A percentile compares a stretch with the other conserved stretches of the same genome.
Conservation (phyloP, 1,140 invertebrate genomes). For the Steinernema feltiae region DNA sequence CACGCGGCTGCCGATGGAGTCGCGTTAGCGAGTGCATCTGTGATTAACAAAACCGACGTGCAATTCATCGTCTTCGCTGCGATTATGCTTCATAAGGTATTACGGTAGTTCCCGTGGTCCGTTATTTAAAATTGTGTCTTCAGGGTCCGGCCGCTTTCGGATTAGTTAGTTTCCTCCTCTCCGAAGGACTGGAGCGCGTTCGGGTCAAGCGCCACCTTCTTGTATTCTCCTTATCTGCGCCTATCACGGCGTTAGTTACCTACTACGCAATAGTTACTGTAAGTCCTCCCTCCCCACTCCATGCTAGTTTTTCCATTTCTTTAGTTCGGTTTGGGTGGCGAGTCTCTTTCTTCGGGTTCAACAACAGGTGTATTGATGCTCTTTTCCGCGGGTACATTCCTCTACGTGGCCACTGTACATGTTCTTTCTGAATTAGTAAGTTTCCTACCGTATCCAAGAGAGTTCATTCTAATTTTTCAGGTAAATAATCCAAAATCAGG, state of each 20-base stretch:
- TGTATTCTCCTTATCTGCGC: conserved; percentile 88
- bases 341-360: conserved; percentile 69
- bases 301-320: conserved; percentile 20
- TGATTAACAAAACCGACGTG: conserved; percentile 84
- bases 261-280: conserved; percentile 61
- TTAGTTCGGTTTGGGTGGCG: conserved; percentile 52
- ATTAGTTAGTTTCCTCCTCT: conserved; percentile 87
- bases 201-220: conserved; percentile 80
- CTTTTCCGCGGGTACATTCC: conserved; percentile 94
- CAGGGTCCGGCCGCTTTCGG: conserved; percentile 95
- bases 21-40: conserved; percentile 88
- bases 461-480: conserved; percentile 36
- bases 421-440: conserved; percentile 79
- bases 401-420: conserved; percentile 97
- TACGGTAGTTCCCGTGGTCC: conserved; percentile 1
- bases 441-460: conserved; percentile 58
- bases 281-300: neutral
- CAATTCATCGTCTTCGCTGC: conserved; percentile 90
- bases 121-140: conserved; percentile 37
- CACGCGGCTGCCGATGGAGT: conserved; percentile 95
- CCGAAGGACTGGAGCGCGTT: conserved; percentile 82
- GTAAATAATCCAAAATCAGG: conserved; percentile 17
- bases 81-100: conserved; percentile 94
- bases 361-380: conserved; percentile 92
- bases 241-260: conserved; percentile 78